Conservation (phyloP, 30 jellyfish, hydroid and myxozoan genomes). For the Pseudorhiza aurosa region DNA sequence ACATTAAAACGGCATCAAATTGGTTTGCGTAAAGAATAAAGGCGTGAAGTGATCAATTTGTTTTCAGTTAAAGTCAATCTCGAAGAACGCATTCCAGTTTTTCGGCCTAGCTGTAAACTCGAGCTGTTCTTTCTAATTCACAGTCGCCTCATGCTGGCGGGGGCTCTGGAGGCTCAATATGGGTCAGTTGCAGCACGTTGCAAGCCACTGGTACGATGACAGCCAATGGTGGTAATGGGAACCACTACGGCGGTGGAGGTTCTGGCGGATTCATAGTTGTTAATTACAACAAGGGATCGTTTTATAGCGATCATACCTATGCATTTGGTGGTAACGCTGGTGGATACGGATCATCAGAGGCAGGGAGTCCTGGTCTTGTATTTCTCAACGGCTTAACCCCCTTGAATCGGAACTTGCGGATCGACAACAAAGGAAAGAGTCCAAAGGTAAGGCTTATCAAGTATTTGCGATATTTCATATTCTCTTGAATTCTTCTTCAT, state of each 20-base stretch:
- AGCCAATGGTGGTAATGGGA: conserved; percentile 64
- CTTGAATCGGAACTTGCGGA: conserved; percentile 39
- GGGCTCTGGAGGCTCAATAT: conserved; percentile 62
- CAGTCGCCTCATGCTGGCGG: conserved; percentile 63
- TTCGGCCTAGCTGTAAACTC: too few species aligned
- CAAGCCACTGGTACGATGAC: conserved; percentile 44
- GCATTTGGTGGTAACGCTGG: conserved; percentile 65
- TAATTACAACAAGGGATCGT: conserved; percentile 42
- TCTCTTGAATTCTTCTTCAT: too few species aligned
- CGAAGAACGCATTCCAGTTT: too few species aligned
- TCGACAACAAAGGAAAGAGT: conserved; percentile 55
- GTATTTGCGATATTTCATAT: too few species aligned
- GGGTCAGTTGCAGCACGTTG: conserved; percentile 38
- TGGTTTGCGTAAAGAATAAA: too few species aligned
- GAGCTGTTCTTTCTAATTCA: too few species aligned
- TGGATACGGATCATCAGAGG: conserved; percentile 43
- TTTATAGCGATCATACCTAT: conserved; percentile 56
- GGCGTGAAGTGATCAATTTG: too few species aligned
- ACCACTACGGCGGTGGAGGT: conserved; percentile 63
- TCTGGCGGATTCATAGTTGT: conserved; percentile 57
- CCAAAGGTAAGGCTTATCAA: conserved; percentile 35
- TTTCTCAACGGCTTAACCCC: conserved; percentile 32
- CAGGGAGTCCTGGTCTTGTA: conserved; percentile 71
- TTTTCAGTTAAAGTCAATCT: too few species aligned
- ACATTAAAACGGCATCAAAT: too few species aligned